A percentile compares a stretch with the other conserved stretches of the same genome.
These are phyloP conservation scores for Pelodiscus sinensis DNA, from an alignment of 2,113 vertebrate species.

Conservation along the genomic window DNA sequence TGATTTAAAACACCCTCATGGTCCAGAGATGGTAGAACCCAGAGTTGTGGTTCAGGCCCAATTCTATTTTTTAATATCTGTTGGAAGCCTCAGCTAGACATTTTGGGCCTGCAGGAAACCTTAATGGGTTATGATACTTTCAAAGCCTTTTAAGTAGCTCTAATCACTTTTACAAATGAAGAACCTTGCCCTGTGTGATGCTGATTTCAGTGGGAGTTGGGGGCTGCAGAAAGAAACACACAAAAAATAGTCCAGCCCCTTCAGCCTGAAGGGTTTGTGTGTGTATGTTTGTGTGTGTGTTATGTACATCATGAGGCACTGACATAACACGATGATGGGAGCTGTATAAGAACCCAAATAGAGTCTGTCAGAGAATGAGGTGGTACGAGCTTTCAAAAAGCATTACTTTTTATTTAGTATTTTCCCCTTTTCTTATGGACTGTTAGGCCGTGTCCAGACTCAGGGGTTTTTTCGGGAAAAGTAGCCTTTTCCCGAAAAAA, in stretches of 20 bases:
- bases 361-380: slow-evolving; percentile 28
- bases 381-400: slow-evolving; percentile 42
- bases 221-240: slow-evolving; percentile 12
- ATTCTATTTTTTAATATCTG: not conserved
- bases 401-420: slow-evolving; percentile 42
- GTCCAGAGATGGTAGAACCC: not conserved
- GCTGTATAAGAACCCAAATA: slow-evolving; percentile 53
- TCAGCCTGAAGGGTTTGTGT: not conserved
- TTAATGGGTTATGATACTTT: slow-evolving; percentile 12
- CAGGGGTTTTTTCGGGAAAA: too few relatives aligned
- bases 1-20: not conserved
- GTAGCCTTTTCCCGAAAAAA: too few relatives aligned
- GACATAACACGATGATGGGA: not conserved
- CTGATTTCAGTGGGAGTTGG: slow-evolving; percentile 20
- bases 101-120: slow-evolving; percentile 9
- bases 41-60: not conserved
- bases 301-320: not conserved
- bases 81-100: not conserved
- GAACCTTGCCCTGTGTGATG: not conserved
- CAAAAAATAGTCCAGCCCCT: not conserved
- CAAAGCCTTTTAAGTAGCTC: slow-evolving; percentile 38
- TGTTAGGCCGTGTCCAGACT: too few relatives aligned
- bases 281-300: fast-evolving
- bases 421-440: slow-evolving; percentile 10
- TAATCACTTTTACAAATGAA: not conserved